Percentiles rank a stretch among this genome's conserved stretches.
These are phyloP conservation scores for Philopedon plagiatum DNA, from an alignment of 2,888 invertebrate species.

Conservation along the genomic window DNA sequence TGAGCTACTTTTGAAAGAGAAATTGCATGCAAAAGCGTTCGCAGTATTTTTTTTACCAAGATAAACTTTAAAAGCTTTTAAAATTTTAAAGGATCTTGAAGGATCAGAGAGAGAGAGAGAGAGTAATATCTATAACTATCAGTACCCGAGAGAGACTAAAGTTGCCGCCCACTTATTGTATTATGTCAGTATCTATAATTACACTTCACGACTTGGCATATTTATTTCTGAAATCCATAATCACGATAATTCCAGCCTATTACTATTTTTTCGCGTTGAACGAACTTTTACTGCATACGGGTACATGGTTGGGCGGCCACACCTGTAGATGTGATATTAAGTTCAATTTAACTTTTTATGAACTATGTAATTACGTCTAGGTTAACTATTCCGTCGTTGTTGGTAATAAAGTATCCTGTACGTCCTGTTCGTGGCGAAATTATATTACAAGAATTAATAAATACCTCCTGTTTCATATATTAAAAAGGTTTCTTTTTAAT, in stretches of 20 bases:
- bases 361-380: neutral
- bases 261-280: conserved; percentile 3
- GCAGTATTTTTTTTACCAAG: too few relatives aligned
- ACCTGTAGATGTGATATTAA: conserved; percentile 12
- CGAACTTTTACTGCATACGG: conserved; percentile 25
- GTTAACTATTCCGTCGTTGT: too few relatives aligned
- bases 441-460: neutral
- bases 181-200: neutral
- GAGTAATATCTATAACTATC: too few relatives aligned
- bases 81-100: too few relatives aligned
- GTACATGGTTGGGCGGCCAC: neutral
- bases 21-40: too few relatives aligned
- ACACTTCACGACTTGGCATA: neutral
- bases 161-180: neutral
- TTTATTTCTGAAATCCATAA: conserved; percentile 6
- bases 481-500: too few relatives aligned
- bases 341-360: conserved; percentile 13
- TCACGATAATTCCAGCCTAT: conserved; percentile 23
- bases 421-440: too few relatives aligned
- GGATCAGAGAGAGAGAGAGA: neutral
- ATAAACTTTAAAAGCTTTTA: too few relatives aligned
- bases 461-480: too few relatives aligned
- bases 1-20: too few relatives aligned
- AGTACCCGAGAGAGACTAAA: neutral
- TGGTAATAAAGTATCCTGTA: too few relatives aligned